These are phyloP conservation scores for Cepaea nemoralis DNA, from an alignment of 1,140 invertebrate species.

Conservation along the genomic window DNA sequence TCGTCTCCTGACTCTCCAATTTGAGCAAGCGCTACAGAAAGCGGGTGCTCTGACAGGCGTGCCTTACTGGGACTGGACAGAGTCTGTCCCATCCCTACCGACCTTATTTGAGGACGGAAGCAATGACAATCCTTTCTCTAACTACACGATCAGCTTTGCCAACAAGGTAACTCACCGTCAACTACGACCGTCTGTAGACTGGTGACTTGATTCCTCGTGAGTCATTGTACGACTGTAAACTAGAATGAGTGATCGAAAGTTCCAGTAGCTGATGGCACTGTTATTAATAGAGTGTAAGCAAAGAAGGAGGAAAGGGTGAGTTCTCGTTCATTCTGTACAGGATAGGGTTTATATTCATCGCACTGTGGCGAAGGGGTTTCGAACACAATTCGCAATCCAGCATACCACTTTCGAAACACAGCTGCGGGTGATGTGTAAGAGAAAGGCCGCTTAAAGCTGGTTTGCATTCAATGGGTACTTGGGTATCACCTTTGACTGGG, in stretches of 20 bases:
- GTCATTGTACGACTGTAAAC: not conserved
- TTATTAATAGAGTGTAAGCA: too few species aligned
- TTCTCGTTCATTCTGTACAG: too few species aligned
- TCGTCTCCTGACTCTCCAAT: constrained; percentile 47
- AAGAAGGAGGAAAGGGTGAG: too few species aligned
- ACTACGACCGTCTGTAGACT: not conserved
- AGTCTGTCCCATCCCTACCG: constrained; percentile 27
- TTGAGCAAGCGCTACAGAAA: constrained; percentile 42
- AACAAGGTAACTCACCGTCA: constrained; percentile 19
- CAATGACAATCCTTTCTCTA: constrained; percentile 41
- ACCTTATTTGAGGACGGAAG: constrained; percentile 24
- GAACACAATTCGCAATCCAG: too few species aligned
- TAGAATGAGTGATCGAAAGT: not conserved
- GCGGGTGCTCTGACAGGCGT: constrained; percentile 39
- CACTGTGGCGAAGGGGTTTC: too few species aligned
- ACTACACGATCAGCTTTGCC: constrained; percentile 25
- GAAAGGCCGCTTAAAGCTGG: too few species aligned
- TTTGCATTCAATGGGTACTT: too few species aligned
- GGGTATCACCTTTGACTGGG: too few species aligned
- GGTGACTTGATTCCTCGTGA: not conserved
- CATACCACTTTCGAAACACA: too few species aligned
- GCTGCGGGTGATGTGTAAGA: too few species aligned
- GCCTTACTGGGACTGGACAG: constrained; percentile 52
- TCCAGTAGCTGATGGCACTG: too few species aligned
- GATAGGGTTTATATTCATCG: too few species aligned